Base-by-base conservation (phyloP, 92 coral and sea anemone genomes). In the Paragorgia papillata region DNA sequence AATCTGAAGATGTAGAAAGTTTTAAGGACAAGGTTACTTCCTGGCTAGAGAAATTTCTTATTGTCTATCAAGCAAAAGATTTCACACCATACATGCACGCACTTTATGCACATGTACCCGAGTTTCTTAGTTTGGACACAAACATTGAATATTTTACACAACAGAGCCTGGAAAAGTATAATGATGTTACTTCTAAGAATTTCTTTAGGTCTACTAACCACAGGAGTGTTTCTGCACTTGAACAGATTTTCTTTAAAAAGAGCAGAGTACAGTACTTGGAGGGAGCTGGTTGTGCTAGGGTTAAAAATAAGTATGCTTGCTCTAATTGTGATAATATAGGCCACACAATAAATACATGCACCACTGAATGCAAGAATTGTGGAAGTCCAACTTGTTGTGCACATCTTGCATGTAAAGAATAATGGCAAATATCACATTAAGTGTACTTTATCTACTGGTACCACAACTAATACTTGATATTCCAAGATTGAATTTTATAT, bases 321-420 rank as follows among this genome's bases (percentile, higher is more conserved):
- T 29, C 74, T 31, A 80, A 88, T 53, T 84, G 91, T 55, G 2
- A 6, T 9, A 66, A 21, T 12, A 20, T 9, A 57, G 88, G 86
- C 0, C 91, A 84, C 61, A 84, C 84, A 19, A 70, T 88, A 13
- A 84, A 81, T 39, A 88, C 92, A 43, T 88, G 92, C 57, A 25
- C 84, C 0, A 50, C 64, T 8, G 60, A 80, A 88, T 87, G 87
- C 56, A 69, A 39, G 13, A 79, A 19, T 69, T 64, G 83, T 79
- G 15, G 43, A 1, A 17, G 33, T 64, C 0, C 21, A 32, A 79
- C 40, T 33, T 79, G 44, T 40, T 79, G 75, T 79, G 75, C 83
- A 64, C 82, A 77, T 57, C 82, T 77, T n/a, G n/a, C n/a, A n/a
- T 44, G 30, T 77, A 0, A 77, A 77, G 28, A 29, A 18, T 8